Base-by-base conservation (phyloP, 2,888 invertebrate species). In the Cephus runcator region DNA sequence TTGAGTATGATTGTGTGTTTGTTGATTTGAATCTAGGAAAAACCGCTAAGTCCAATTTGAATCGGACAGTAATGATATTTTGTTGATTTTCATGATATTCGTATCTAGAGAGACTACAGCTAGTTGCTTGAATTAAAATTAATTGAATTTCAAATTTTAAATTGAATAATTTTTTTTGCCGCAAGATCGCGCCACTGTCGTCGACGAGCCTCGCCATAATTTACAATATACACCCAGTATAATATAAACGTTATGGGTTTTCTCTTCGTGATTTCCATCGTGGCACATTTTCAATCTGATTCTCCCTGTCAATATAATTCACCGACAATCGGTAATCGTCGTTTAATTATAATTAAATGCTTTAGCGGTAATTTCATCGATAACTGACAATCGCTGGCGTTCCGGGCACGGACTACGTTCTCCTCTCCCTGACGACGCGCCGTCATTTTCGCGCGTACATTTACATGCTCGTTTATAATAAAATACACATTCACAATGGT, bases 401-500 rank as follows among this genome's bases (percentile, higher is more conserved):
- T 23, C 23, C 56, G 56, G 15, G 56, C 23, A 56, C 56, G 56
- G 56, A 56, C 56, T 56, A 23, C 23, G 56, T 56, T 56, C 56
- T 23, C 23, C 56, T 23, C 23, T 56, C 56, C 23, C 56, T 9
- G 56, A 56, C 56, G 56, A 71, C 31, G 15, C 69, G 69, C 11
- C 69, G 33, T 9, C 56, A 23, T 23, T 71, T 12, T 71, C 71
- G 12, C 71, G 12, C 71, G 34, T 71, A 71, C 71, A 76, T 79
- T 81, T 82, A 80, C 81, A 74, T 79, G 82, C 83, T 84, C 85
- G 84, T 87, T 56, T 86, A 88, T 89, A 88, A 89, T 89, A 89
- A 90, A 90, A 89, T 89, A 89, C 89, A 88, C 89, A 88, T 88
- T 88, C 89, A 87, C 88, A 85, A 87, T 85, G 84, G 86, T 87